Evolutionary conservation across 2,888 invertebrate species (phyloP).

Genomic region (Caenorhabditis sinica): DNA sequence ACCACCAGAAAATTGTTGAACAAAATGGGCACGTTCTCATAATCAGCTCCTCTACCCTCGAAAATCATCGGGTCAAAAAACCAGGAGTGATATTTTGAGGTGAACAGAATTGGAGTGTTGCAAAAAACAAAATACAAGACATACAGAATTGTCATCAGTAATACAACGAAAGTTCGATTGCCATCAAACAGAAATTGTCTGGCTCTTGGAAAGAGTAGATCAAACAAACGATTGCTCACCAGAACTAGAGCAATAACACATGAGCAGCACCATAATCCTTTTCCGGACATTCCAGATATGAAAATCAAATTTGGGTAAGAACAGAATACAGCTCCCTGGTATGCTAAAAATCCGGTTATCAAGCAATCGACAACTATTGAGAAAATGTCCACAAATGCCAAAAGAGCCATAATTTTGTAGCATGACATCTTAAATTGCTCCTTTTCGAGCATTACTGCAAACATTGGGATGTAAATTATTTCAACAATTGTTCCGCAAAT

Average conservation of each 20-base stretch:
- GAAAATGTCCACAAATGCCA: constrained; percentile 30
- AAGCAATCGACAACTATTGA: constrained; percentile 18
- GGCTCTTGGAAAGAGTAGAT: not conserved
- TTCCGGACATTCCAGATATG: not conserved
- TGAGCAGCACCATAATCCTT: constrained; percentile 40
- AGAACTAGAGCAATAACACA: constrained; percentile 15
- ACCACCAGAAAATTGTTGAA: constrained; percentile 29
- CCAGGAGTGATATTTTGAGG: constrained; percentile 34
- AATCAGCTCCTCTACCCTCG: not conserved
- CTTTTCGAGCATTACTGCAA: constrained; percentile 12
- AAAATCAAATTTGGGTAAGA: constrained; percentile 35
- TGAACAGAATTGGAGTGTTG: constrained; percentile 20
- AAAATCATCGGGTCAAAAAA: constrained; percentile 33
- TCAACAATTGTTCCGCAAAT: not conserved
- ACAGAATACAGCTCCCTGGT: constrained; percentile 40
- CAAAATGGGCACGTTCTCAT: constrained; percentile 19
- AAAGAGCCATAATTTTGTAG: constrained; percentile 40
- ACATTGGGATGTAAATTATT: constrained; percentile 24
- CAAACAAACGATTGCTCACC: constrained; percentile 26
- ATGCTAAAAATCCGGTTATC: constrained; percentile 2
- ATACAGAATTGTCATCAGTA: constrained; percentile 9
- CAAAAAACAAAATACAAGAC: constrained; percentile 8
- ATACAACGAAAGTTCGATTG: not conserved
- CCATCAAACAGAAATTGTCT: constrained; percentile 5
- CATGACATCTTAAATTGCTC: too few relatives aligned